Evolutionary conservation across 1,140 invertebrate genomes (phyloP).

Genomic region (Dreissena polymorpha): DNA sequence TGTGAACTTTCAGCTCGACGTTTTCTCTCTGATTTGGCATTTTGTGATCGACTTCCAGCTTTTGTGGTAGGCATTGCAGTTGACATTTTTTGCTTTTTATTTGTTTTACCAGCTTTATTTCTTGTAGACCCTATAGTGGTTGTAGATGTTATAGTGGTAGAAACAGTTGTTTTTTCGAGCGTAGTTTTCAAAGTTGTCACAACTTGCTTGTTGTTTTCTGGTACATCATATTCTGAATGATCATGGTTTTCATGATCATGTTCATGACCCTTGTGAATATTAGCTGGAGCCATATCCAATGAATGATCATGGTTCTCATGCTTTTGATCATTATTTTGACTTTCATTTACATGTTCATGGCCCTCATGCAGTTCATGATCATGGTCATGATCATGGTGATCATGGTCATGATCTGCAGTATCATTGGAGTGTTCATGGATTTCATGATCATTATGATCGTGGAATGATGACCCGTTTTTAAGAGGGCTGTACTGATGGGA

Average conservation of each 20-base stretch:
- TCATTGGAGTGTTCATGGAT: neutral
- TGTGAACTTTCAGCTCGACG: no score
- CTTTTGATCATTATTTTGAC: slow-evolving; percentile 27
- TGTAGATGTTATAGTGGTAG: no score
- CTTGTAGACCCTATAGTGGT: no score
- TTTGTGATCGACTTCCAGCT: no score
- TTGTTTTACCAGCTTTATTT: no score
- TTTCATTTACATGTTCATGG: slow-evolving; percentile 7
- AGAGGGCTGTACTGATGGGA: neutral
- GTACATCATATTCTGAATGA: neutral
- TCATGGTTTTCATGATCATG: neutral
- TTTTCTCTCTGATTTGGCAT: no score
- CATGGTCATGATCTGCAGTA: slow-evolving; percentile 22
- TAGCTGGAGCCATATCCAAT: neutral
- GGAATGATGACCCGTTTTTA: neutral
- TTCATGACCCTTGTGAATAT: neutral
- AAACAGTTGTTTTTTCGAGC: no score
- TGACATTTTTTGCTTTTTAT: no score
- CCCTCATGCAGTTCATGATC: neutral
- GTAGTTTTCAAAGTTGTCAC: no score
- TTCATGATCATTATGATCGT: neutral
- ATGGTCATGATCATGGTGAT: slow-evolving; percentile 25
- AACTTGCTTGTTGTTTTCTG: no score
- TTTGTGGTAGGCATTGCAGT: no score
- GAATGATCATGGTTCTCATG: slow-evolving; percentile 9